phyloP scores from a whole-genome alignment of 2,797 vertebrate genomes.

The Acipenser oxyrinchus region DNA sequence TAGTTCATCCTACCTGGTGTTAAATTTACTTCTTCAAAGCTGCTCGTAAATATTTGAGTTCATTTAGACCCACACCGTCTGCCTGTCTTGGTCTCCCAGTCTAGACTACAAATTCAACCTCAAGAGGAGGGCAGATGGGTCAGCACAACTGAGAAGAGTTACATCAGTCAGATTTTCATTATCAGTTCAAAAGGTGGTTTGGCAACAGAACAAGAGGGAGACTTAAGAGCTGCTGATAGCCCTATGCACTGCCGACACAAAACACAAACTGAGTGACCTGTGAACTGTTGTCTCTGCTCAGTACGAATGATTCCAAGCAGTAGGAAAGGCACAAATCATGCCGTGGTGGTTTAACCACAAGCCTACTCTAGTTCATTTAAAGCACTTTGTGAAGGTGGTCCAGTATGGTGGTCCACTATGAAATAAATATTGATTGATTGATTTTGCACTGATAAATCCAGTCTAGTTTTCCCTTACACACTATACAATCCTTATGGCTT shows the following conservation, averaged over 20 bases:
- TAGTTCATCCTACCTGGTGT: too few species aligned
- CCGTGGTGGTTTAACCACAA: constrained; percentile 6
- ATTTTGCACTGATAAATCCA: background rate
- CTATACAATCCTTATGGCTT: background rate
- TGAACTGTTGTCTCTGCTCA: background rate
- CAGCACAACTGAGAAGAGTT: background rate
- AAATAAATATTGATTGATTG: too few species aligned
- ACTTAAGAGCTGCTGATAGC: background rate
- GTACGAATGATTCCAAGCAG: background rate
- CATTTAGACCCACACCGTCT: background rate
- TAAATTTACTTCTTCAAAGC: background rate
- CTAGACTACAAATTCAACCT: background rate
- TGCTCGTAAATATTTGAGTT: background rate
- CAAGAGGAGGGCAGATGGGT: background rate
- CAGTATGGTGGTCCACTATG: too few species aligned
- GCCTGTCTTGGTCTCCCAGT: background rate
- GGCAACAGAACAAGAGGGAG: background rate
- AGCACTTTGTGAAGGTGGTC: background rate
- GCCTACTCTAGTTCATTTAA: background rate
- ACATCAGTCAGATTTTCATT: background rate
- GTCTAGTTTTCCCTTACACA: constrained; percentile 4
- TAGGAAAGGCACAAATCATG: background rate
- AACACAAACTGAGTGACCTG: constrained; percentile 10
- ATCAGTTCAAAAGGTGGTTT: constrained; percentile 4
- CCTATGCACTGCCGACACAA: constrained; percentile 3